phyloP scores from a whole-genome alignment of 2,888 invertebrate species.

The Chloroclysta siterata region DNA sequence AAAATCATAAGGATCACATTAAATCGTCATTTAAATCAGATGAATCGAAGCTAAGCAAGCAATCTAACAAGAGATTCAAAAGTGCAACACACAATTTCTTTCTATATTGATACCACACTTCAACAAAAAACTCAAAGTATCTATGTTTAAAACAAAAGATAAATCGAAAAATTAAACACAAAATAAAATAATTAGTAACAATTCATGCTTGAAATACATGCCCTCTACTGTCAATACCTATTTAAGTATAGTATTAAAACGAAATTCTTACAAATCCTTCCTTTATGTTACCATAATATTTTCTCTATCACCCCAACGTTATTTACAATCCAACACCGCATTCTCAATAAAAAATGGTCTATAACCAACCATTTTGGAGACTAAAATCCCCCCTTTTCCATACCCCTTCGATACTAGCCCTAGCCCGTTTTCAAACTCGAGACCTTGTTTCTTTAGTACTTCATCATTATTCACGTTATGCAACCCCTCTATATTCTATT shows the following conservation, averaged over 20 bases:
- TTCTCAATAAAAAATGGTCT: not conserved
- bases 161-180: slow-evolving; percentile 33
- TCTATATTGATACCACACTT: slow-evolving; percentile 35
- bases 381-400: too few relatives aligned
- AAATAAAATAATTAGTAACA: slow-evolving; percentile 39
- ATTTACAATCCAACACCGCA: not conserved
- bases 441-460: too few relatives aligned
- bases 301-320: not conserved
- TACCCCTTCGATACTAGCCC: too few relatives aligned
- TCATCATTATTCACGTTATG: too few relatives aligned
- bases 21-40: too few relatives aligned
- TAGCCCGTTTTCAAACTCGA: too few relatives aligned
- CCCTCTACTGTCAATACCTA: slow-evolving; percentile 15
- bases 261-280: not conserved
- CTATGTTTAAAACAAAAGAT: slow-evolving; percentile 28
- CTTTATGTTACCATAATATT: not conserved
- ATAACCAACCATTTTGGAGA: too few relatives aligned
- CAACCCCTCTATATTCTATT: too few relatives aligned
- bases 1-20: too few relatives aligned
- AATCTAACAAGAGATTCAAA: slow-evolving; percentile 14
- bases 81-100: slow-evolving; percentile 5
- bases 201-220: slow-evolving; percentile 40
- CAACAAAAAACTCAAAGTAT: slow-evolving; percentile 26
- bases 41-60: too few relatives aligned
- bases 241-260: not conserved